phyloP scores from a whole-genome alignment of 1,140 invertebrate species.

The Oryzaephilus surinamensis region DNA sequence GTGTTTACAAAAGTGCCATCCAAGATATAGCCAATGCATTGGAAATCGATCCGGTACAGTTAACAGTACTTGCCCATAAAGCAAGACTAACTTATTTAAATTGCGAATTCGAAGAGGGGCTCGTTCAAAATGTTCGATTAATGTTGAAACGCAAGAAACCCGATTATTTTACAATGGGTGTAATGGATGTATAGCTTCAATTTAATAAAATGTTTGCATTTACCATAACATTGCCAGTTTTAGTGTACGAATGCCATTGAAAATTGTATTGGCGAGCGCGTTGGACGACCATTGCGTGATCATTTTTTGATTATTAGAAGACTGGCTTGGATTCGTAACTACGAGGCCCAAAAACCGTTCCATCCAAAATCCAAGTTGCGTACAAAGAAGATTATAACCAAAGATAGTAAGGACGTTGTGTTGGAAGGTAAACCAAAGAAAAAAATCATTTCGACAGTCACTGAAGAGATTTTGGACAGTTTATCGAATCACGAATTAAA shows the following conservation, averaged over 20 bases:
- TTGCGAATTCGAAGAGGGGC: conserved; percentile 44
- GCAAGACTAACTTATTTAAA: conserved; percentile 43
- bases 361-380: conserved; percentile 36
- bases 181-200: conserved; percentile 32
- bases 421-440: no score
- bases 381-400: conserved; percentile 25
- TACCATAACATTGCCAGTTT: not conserved
- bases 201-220: conserved; percentile 6
- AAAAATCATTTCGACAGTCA: no score
- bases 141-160: conserved; percentile 39
- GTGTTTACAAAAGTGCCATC: conserved; percentile 39
- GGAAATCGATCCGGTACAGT: conserved; percentile 37
- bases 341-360: conserved; percentile 36
- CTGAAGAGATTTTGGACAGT: no score
- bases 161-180: conserved; percentile 42
- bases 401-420: no score
- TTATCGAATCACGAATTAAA: no score
- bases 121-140: conserved; percentile 41
- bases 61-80: conserved; percentile 40
- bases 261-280: conserved; percentile 27
- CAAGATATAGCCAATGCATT: conserved; percentile 41
- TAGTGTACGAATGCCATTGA: conserved; percentile 30
- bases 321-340: conserved; percentile 29
- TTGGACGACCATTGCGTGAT: conserved; percentile 31
- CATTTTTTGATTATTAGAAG: conserved; percentile 32